Evolutionary conservation across 2,113 vertebrate genomes (phyloP).

Genomic region (Nothocercus julius): DNA sequence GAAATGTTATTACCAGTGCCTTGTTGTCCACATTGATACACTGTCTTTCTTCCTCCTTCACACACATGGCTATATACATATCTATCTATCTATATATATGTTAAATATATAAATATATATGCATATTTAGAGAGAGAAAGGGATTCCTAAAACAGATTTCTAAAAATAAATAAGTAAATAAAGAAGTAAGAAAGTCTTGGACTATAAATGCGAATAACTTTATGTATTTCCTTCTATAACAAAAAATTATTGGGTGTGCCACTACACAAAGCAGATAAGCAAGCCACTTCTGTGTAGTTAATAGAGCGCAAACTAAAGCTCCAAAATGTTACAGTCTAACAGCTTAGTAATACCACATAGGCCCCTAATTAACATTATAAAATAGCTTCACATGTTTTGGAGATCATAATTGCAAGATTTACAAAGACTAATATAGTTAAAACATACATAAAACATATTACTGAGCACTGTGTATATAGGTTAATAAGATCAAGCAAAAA

Average conservation of each 20-base stretch:
- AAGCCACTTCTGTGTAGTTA: constrained; percentile 33
- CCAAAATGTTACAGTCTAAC: neutral
- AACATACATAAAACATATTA: neutral
- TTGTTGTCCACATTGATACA: neutral
- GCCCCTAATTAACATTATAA: constrained; percentile 63
- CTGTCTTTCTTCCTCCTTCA: neutral
- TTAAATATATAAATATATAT: neutral
- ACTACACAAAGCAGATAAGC: constrained; percentile 56
- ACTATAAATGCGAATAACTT: neutral
- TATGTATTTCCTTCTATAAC: neutral
- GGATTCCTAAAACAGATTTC: neutral
- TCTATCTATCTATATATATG: neutral
- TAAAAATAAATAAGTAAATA: neutral
- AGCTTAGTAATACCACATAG: neutral
- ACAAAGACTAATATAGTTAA: constrained; percentile 29
- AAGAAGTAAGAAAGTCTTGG: neutral
- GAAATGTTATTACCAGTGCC: neutral
- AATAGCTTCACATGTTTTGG: constrained; percentile 38
- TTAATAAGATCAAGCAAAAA: constrained; percentile 66
- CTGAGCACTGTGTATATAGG: neutral
- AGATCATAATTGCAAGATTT: constrained; percentile 41
- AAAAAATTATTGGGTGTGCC: constrained; percentile 28
- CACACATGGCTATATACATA: neutral
- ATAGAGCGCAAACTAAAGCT: constrained; percentile 27
- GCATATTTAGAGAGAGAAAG: too few relatives aligned